Base-by-base conservation (phyloP, 1,140 invertebrate species). In the Tetramorium simillimum region DNA sequence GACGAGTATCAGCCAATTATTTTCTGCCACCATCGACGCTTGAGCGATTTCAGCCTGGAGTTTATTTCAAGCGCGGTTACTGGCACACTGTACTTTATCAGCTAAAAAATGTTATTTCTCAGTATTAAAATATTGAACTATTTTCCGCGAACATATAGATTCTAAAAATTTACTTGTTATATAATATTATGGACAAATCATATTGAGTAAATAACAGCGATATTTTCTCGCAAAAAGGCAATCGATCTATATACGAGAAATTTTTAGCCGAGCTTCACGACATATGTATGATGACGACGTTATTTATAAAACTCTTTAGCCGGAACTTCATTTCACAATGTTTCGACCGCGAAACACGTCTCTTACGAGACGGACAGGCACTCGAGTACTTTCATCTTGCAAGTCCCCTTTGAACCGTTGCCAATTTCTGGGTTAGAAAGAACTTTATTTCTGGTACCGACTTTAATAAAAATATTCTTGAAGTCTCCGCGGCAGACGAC, bases 361-460 rank as follows among this genome's bases (percentile, higher is more conserved):
- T 46, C 76, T 60, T 53, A 49, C 37, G 75, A 67, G 53, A 76
- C 72, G 63, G 51, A 69, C 65, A 21, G 65, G 51, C 60, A 62
- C 56, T 60, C 73, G 86, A 63, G 56, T 60, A 77, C 89, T 90
- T 91, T 87, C 89, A 86, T 90, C 85, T 85, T 33, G 58, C 58
- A 21, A 72, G 84, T 86, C 86, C 65, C 72, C 76, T 86, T 92
- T 93, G 93, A 92, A 70, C 12, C 1, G n/a, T 10, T 65, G 92
- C 92, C 93, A 93, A 86, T 86, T 87, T 89, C 86, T 72, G 49
- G 77, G 86, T 82, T 86, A 40, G 67, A 87, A 77, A 87, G 75
- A 87, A 90, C 82, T 88, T 89, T 92, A 92, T 93, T 92, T 93
- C 90, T 37, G 88, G 81, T 80, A 33, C 24, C 60, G 88, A 84